Evolutionary conservation across 2,113 vertebrate species (phyloP), one percentile per base, ranked within the genome.

Genomic region (Ammodytes dubius): DNA sequence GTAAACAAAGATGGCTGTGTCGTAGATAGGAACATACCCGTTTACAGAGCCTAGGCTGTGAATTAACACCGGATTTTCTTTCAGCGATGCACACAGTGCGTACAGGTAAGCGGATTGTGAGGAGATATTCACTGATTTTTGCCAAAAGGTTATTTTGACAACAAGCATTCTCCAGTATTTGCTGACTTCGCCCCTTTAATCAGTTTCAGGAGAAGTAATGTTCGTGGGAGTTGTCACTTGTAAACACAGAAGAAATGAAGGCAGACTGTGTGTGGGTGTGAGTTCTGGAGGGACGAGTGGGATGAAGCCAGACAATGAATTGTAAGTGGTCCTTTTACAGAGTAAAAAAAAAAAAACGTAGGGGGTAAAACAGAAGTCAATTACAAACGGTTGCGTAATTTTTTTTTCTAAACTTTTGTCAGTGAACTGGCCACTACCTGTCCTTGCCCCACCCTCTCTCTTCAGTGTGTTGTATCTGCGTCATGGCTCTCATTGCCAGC

Each of bases 341-440:
- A 65, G 50, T 54, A 45, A 53, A 56, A n/a, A 67, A 57, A 52
- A 3, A 65, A 56, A 81, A 45, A 47, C 58, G 19, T 14, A 47
- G 46, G 43, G 50, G 35, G 9, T 47, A 64, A 42, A 68, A 39
- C 27, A 27, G 4, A 45, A 12, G 13, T 39, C 13, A 19, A 7
- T 70, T 54, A 42, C 39, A 61, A 76, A 70, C 7, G 8, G n/a
- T 70, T 56, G n/a, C 45, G 54, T 80, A 68, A 60, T 50, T 79
- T 68, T 80, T n/a, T 59, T 27, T 27, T 27, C 27, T 27, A 27
- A 27, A 52, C 74, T 81, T 27, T 80, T 72, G 72, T 86, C 70
- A 2, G 83, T 70, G 77, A 76, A 70, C 88, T 91, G 91, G 87
- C 87, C 88, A 72, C 66, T 93, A 92, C 92, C 92, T 94, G 91